A percentile compares a stretch with the other conserved stretches of the same genome.
Evolutionary conservation across 1,140 invertebrate species (phyloP).

Genomic region (Pogonomyrmex barbatus): DNA sequence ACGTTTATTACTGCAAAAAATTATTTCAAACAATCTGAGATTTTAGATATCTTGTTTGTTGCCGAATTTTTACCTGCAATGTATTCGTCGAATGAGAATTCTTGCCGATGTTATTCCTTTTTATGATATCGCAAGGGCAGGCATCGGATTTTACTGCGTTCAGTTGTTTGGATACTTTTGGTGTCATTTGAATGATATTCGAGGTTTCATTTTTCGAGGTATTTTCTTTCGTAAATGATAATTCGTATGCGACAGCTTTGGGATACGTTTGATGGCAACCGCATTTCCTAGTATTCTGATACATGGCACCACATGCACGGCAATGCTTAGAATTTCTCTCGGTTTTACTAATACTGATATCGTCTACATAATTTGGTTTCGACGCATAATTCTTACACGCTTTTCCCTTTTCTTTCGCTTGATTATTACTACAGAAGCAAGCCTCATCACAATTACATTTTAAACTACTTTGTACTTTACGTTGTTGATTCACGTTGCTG

Average conservation of each 20-base stretch:
- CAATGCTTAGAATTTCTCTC: slow-evolving; percentile 77
- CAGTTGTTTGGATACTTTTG: slow-evolving; percentile 61
- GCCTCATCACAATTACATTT: slow-evolving; percentile 75
- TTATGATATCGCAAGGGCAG: slow-evolving; percentile 74
- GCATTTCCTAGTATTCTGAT: slow-evolving; percentile 77
- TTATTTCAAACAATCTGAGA: neutral
- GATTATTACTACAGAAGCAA: slow-evolving; percentile 71
- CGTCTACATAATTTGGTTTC: slow-evolving; percentile 52
- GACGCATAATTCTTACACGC: slow-evolving; percentile 16
- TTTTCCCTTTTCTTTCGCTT: slow-evolving; percentile 39
- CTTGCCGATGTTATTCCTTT: slow-evolving; percentile 48
- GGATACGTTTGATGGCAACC: slow-evolving; percentile 78
- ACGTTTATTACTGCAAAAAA: neutral
- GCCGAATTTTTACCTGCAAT: slow-evolving; percentile 73
- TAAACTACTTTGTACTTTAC: slow-evolving; percentile 66
- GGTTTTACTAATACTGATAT: slow-evolving; percentile 33
- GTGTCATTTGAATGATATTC: slow-evolving; percentile 3
- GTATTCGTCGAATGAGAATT: slow-evolving; percentile 68
- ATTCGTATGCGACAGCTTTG: slow-evolving; percentile 83
- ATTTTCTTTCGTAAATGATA: slow-evolving; percentile 78
- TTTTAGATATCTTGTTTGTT: neutral
- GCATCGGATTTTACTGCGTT: slow-evolving; percentile 62
- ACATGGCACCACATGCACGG: slow-evolving; percentile 77
- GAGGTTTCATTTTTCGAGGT: slow-evolving; percentile 43
- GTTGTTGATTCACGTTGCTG: slow-evolving; percentile 30